A percentile compares a stretch with the other conserved stretches of the same genome.
phyloP scores from a whole-genome alignment of 2,888 invertebrate species.

The Clepsis dumicolana region DNA sequence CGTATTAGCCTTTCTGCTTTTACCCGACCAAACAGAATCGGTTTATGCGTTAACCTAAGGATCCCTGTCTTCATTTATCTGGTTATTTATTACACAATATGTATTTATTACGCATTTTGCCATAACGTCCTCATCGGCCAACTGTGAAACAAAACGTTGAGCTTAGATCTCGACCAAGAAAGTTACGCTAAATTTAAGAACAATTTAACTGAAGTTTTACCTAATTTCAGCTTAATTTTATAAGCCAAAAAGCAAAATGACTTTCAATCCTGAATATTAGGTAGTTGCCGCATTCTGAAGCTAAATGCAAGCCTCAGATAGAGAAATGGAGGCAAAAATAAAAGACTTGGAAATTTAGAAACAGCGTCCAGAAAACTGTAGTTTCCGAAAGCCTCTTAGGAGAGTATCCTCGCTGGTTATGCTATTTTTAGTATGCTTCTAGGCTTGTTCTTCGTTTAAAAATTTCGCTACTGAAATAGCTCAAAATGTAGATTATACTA shows the following conservation, averaged over 20 bases:
- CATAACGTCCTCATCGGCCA: neutral
- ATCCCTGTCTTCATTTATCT: neutral
- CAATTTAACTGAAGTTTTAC: neutral
- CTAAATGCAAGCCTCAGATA: neutral
- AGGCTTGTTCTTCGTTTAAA: neutral
- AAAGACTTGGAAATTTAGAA: neutral
- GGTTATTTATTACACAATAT: neutral
- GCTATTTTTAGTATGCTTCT: neutral
- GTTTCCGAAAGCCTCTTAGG: slow-evolving; percentile 1
- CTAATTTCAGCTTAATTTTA: neutral
- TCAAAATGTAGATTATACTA: too few species aligned
- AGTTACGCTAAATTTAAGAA: too few species aligned
- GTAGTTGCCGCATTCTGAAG: neutral
- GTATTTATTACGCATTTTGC: neutral
- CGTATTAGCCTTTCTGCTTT: slow-evolving; percentile 9
- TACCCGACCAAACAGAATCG: neutral
- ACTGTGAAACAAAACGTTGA: neutral
- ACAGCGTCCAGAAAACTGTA: neutral
- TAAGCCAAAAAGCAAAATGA: neutral
- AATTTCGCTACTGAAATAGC: neutral
- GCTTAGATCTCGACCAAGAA: neutral
- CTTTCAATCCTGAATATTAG: neutral
- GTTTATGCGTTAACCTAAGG: slow-evolving; percentile 10
- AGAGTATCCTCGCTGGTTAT: neutral
- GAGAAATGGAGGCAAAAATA: neutral